These are phyloP conservation scores for Phodopus roborovskii DNA, from an alignment of 2,113 vertebrate species.

Conservation along the genomic window DNA sequence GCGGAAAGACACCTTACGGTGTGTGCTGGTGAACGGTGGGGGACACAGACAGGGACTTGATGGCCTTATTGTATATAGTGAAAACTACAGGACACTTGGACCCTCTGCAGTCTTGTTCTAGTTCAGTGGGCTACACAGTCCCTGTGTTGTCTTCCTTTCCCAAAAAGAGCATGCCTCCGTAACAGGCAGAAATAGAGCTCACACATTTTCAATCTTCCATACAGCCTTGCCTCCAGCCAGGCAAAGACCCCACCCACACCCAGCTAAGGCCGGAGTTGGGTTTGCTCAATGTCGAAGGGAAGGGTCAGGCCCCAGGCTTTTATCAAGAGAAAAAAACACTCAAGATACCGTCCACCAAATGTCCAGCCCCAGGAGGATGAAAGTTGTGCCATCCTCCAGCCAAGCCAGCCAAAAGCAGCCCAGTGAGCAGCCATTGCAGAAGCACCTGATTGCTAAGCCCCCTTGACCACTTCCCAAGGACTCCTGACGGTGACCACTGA, in stretches of 20 bases:
- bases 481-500: neutral
- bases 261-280: neutral
- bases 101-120: neutral
- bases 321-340: neutral
- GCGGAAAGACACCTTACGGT: neutral
- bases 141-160: neutral
- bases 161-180: neutral
- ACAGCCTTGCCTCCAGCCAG: neutral
- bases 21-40: too few species aligned
- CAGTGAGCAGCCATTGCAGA: neutral
- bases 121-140: neutral
- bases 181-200: neutral
- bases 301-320: neutral
- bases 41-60: neutral
- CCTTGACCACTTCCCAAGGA: neutral
- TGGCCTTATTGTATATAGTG: neutral
- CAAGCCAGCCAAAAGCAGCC: neutral
- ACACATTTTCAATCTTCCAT: neutral
- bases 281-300: neutral
- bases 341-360: neutral
- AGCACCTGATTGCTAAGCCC: neutral
- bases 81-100: neutral
- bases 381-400: neutral
- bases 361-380: neutral
- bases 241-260: neutral